A percentile compares a stretch with the other conserved stretches of the same genome.
Conservation (phyloP, 2,888 invertebrate species). For the Nemotelus pantherinus region DNA sequence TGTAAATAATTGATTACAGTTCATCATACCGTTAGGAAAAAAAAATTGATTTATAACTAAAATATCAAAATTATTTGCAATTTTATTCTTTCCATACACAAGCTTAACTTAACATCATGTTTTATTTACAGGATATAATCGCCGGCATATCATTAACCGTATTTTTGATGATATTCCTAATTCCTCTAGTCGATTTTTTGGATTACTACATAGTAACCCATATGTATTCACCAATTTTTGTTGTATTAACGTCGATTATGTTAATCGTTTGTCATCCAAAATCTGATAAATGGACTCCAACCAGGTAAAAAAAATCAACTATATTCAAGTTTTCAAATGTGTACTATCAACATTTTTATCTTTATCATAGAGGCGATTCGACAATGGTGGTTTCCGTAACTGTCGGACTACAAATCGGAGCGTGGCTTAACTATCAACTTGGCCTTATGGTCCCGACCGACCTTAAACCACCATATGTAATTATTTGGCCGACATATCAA, state of each 20-base stretch:
- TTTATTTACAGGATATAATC: constrained; percentile 77
- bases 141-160: constrained; percentile 79
- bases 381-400: constrained; percentile 86
- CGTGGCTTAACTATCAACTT: constrained; percentile 85
- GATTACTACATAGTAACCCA: constrained; percentile 78
- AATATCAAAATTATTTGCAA: no score
- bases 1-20: no score
- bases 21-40: no score
- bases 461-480: constrained; percentile 76
- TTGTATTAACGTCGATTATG: constrained; percentile 73
- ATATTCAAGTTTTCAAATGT: background rate
- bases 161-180: constrained; percentile 74
- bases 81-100: no score
- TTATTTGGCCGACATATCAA: constrained; percentile 81
- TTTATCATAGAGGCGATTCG: constrained; percentile 81
- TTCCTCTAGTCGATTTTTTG: constrained; percentile 78
- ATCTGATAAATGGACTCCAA: constrained; percentile 89
- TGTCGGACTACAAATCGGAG: constrained; percentile 79
- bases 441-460: constrained; percentile 74
- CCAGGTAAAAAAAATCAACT: constrained; percentile 70
- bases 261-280: constrained; percentile 83
- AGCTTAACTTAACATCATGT: background rate
- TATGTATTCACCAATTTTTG: constrained; percentile 71
- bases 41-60: no score
- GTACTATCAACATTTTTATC: background rate